A percentile compares a stretch with the other conserved stretches of the same genome.
phyloP scores from a whole-genome alignment of 2,797 vertebrate species.

The Melanotaenia parkinsoni region DNA sequence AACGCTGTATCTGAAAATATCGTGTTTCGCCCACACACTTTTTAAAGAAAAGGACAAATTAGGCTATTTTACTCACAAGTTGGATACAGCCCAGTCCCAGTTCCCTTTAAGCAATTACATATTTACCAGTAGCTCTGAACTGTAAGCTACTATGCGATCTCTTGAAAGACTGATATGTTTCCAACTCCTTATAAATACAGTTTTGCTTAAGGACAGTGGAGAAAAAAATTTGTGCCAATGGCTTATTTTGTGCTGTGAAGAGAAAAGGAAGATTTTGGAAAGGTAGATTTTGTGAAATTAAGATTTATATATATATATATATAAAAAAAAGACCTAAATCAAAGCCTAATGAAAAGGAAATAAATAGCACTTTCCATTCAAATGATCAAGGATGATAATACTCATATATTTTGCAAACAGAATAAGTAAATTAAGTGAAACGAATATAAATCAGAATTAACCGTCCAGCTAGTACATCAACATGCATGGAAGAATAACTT shows the following conservation, averaged over 20 bases:
- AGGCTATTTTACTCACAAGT: neutral
- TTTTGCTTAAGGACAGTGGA: neutral
- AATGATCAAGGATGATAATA: neutral
- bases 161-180: neutral
- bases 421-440: slow-evolving; percentile 44
- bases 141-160: slow-evolving; percentile 11
- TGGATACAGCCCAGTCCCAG: neutral
- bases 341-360: neutral
- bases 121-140: slow-evolving; percentile 4
- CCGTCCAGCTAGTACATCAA: slow-evolving; percentile 5
- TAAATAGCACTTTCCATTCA: neutral
- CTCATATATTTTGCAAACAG: neutral
- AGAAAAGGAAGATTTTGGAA: neutral
- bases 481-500: slow-evolving; percentile 29
- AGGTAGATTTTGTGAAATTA: neutral
- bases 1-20: slow-evolving; percentile 3
- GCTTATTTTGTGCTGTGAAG: neutral
- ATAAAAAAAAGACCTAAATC: neutral
- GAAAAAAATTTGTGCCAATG: neutral
- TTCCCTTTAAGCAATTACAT: neutral
- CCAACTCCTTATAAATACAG: neutral
- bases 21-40: neutral
- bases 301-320: no score
- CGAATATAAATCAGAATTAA: slow-evolving; percentile 9
- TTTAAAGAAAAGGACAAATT: neutral